phyloP scores from a whole-genome alignment of 1,140 invertebrate species.

The Hylyphantes graminicola region DNA sequence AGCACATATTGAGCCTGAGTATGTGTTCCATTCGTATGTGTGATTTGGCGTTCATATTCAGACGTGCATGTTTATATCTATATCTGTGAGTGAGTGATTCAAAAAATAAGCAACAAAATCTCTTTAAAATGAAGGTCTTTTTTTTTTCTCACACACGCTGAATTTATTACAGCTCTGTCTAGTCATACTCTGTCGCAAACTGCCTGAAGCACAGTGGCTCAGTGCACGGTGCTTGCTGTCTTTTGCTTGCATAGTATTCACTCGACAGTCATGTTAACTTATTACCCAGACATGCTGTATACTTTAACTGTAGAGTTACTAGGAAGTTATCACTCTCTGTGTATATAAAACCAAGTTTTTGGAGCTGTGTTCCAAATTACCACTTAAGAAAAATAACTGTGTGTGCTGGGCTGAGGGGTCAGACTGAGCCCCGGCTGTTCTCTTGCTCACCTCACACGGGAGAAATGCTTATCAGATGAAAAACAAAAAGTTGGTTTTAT shows the following conservation, averaged over 20 bases:
- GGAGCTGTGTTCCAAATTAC: background rate
- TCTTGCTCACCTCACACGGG: conserved; percentile 42
- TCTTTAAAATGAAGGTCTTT: conserved; percentile 6
- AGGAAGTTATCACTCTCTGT: conserved; percentile 2
- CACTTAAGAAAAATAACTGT: conserved; percentile 8
- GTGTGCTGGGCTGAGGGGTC: conserved; percentile 42
- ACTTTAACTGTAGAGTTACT: conserved; percentile 52
- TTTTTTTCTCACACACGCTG: conserved; percentile 42
- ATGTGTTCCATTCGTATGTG: conserved; percentile 60
- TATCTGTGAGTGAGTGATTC: conserved; percentile 59
- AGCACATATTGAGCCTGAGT: conserved; percentile 55
- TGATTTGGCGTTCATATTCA: conserved; percentile 60
- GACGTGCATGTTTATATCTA: conserved; percentile 61
- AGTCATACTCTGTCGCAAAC: conserved; percentile 57
- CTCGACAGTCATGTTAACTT: conserved; percentile 60
- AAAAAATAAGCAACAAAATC: conserved; percentile 29
- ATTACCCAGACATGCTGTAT: conserved; percentile 45
- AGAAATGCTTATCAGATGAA: background rate
- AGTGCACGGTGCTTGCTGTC: conserved; percentile 58
- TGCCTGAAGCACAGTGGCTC: conserved; percentile 54
- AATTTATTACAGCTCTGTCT: conserved; percentile 57
- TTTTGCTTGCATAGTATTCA: conserved; percentile 60
- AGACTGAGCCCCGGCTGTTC: conserved; percentile 52
- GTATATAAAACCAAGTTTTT: conserved; percentile 41
- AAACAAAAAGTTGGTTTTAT: conserved; percentile 29